Percentiles rank a stretch among this genome's conserved stretches.
These are phyloP conservation scores for Mormyrus proboscirostris DNA, from an alignment of 2,797 vertebrate genomes.

Conservation along the genomic window DNA sequence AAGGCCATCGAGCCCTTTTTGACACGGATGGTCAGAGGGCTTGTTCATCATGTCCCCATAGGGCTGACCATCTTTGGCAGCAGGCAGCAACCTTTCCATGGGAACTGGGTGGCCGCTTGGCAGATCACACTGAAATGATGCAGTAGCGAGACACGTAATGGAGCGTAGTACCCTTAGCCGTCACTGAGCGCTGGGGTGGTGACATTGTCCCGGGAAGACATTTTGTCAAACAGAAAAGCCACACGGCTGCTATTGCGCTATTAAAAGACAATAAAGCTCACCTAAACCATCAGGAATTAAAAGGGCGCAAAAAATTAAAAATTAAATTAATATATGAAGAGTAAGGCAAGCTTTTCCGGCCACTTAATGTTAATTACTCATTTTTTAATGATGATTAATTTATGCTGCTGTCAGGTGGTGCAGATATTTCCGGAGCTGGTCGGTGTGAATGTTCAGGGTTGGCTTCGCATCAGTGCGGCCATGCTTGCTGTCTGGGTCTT, in stretches of 20 bases:
- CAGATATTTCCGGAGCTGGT: conserved; percentile 1
- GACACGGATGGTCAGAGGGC: background rate
- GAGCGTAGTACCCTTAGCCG: background rate
- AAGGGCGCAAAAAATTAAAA: background rate
- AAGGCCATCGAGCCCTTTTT: background rate
- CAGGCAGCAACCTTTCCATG: background rate
- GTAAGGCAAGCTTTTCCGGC: conserved; percentile 1
- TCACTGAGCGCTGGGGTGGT: background rate
- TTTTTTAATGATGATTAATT: conserved; percentile 32
- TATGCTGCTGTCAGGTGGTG: conserved; percentile 59
- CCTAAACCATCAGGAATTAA: background rate
- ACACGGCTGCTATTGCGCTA: background rate
- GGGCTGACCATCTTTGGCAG: background rate
- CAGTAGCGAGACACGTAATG: background rate
- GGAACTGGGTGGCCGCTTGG: background rate
- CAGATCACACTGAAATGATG: background rate
- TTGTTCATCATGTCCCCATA: background rate
- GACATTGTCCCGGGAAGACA: conserved; percentile 10
- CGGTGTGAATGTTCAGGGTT: background rate
- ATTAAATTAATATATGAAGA: conserved; percentile 1
- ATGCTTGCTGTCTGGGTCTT: background rate
- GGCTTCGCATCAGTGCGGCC: background rate
- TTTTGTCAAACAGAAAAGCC: conserved; percentile 12
- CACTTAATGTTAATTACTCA: conserved; percentile 6
- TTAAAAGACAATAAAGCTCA: background rate